phyloP scores from a whole-genome alignment of 2,113 vertebrate genomes.

The Athene cunicularia region DNA sequence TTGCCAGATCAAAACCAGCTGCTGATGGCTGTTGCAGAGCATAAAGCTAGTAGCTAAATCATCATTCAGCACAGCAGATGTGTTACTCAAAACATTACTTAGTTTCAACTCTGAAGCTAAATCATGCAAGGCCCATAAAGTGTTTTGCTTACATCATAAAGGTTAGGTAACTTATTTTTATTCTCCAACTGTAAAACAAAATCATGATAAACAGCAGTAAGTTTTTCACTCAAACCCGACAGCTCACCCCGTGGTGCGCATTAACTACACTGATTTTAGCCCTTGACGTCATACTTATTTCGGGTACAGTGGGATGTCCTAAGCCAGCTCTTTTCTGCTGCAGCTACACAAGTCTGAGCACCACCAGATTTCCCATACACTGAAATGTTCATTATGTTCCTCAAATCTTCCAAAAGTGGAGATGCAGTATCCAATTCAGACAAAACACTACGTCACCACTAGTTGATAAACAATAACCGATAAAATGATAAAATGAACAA shows the following conservation, averaged over 20 bases:
- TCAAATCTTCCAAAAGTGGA: constrained; percentile 56
- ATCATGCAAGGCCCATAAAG: constrained; percentile 75
- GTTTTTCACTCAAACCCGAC: neutral
- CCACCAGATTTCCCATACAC: constrained; percentile 58
- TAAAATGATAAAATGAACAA: constrained; percentile 42
- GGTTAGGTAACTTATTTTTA: constrained; percentile 58
- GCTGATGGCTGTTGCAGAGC: constrained; percentile 46
- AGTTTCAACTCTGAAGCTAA: constrained; percentile 68
- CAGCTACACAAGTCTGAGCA: constrained; percentile 47
- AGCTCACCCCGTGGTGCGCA: neutral
- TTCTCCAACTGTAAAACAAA: constrained; percentile 62
- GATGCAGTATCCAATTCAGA: constrained; percentile 70
- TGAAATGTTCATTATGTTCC: constrained; percentile 53
- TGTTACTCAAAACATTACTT: constrained; percentile 65
- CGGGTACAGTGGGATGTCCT: constrained; percentile 44
- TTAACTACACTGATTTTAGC: constrained; percentile 72
- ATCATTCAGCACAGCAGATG: constrained; percentile 67
- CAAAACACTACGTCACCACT: constrained; percentile 59
- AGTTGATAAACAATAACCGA: constrained; percentile 50
- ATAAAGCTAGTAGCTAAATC: constrained; percentile 66
- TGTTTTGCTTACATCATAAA: constrained; percentile 60
- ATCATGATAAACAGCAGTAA: constrained; percentile 24
- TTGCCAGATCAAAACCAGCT: constrained; percentile 58
- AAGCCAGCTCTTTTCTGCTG: constrained; percentile 48
- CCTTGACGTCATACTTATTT: constrained; percentile 69